These are phyloP conservation scores for Intellagama lesueurii DNA, from an alignment of 2,797 vertebrate genomes.

Conservation along the genomic window DNA sequence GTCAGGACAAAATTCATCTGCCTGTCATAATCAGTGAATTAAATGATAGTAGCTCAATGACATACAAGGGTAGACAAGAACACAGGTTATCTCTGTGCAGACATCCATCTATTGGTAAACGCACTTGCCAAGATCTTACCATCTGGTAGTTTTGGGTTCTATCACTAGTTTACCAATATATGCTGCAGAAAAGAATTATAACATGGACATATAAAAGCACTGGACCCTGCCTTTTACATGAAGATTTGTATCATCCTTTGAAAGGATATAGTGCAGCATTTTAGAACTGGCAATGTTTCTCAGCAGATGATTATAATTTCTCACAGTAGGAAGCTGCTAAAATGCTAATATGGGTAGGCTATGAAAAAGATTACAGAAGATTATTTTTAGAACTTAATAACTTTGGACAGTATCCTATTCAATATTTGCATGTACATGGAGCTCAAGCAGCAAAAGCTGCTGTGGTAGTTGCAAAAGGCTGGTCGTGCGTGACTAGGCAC, in stretches of 20 bases:
- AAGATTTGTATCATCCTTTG: conserved; percentile 73
- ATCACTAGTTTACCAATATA: conserved; percentile 7
- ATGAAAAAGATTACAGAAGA: conserved; percentile 57
- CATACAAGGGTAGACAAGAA: not conserved
- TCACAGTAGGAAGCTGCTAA: conserved; percentile 68
- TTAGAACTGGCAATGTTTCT: conserved; percentile 71
- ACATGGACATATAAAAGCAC: conserved; percentile 50
- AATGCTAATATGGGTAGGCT: conserved; percentile 56
- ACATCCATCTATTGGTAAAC: not conserved
- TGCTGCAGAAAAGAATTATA: conserved; percentile 64
- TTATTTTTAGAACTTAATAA: conserved; percentile 60
- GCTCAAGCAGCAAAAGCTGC: no score
- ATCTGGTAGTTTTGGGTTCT: conserved; percentile 46
- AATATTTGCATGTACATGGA: conserved; percentile 32
- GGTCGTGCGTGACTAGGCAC: no score
- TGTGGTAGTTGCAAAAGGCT: no score
- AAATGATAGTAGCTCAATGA: not conserved
- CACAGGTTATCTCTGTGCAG: not conserved
- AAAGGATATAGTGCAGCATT: conserved; percentile 70
- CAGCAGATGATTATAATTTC: conserved; percentile 68
- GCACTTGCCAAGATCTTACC: not conserved
- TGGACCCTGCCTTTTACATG: conserved; percentile 52
- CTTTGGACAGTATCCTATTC: conserved; percentile 7
- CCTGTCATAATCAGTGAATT: not conserved
- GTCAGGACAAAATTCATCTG: no score